These are phyloP conservation scores for Lymantria dispar DNA, from an alignment of 2,888 invertebrate species.

Conservation along the genomic window DNA sequence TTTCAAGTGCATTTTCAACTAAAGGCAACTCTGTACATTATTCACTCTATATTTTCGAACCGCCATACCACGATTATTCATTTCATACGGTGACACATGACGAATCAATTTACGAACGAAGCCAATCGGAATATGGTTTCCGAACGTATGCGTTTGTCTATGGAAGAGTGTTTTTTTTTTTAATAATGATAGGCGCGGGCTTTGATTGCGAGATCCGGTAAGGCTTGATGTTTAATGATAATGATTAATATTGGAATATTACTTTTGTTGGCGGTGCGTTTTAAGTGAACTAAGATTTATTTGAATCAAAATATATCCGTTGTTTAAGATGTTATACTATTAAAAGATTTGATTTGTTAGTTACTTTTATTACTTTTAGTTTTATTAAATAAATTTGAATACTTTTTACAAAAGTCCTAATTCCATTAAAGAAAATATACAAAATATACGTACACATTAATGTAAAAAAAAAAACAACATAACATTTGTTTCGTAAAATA, in stretches of 20 bases:
- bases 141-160: conserved; percentile 37
- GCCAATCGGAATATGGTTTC: conserved; percentile 46
- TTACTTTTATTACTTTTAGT: too few relatives aligned
- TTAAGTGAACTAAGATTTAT: conserved; percentile 5
- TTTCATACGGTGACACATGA: conserved; percentile 77
- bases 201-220: conserved; percentile 25
- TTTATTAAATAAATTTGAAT: too few relatives aligned
- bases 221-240: conserved; percentile 11
- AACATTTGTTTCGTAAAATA: conserved; percentile 22
- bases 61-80: conserved; percentile 68
- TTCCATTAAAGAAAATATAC: background rate
- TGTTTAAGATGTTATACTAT: background rate
- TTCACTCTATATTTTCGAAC: conserved; percentile 35
- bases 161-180: conserved; percentile 16
- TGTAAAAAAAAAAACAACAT: conserved; percentile 2
- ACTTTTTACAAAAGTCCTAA: too few relatives aligned
- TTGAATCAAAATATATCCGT: conserved; percentile 3
- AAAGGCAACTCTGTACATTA: conserved; percentile 36
- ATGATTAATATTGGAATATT: conserved; percentile 19
- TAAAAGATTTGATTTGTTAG: background rate
- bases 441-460: background rate
- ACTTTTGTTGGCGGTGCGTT: conserved; percentile 12
- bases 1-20: background rate
- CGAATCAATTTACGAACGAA: conserved; percentile 73
- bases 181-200: conserved; percentile 23